phyloP scores from a whole-genome alignment of 2,888 invertebrate genomes.

The Boloria euphrosyne region DNA sequence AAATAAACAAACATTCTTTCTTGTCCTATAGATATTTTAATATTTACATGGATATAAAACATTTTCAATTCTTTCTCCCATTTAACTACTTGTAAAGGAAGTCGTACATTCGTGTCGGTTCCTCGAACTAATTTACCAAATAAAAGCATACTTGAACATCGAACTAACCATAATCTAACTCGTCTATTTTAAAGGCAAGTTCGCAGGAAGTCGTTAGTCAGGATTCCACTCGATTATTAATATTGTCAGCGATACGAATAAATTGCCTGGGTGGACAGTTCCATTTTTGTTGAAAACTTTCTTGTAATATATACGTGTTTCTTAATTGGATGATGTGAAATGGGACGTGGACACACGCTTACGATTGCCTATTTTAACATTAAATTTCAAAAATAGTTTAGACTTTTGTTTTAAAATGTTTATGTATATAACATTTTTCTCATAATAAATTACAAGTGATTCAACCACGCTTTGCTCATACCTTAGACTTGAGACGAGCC shows the following conservation, averaged over 20 bases:
- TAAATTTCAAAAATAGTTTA: not conserved
- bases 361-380: conserved; percentile 14
- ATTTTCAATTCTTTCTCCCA: conserved; percentile 54
- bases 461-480: too few species aligned
- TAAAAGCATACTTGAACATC: conserved; percentile 63
- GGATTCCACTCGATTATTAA: conserved; percentile 48
- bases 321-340: conserved; percentile 33
- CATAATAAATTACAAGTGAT: too few species aligned
- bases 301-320: conserved; percentile 15
- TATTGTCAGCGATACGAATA: conserved; percentile 40
- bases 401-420: not conserved
- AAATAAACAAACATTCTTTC: too few species aligned
- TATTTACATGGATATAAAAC: not conserved
- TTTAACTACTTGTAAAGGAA: conserved; percentile 67
- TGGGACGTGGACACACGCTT: conserved; percentile 9
- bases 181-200: conserved; percentile 42
- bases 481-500: too few species aligned
- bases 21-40: not conserved
- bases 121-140: conserved; percentile 71
- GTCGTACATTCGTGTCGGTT: conserved; percentile 63
- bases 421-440: not conserved
- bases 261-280: conserved; percentile 35
- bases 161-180: conserved; percentile 47
- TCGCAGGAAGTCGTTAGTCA: conserved; percentile 69
- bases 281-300: conserved; percentile 28